Conservation (phyloP, 2,888 invertebrate species). For the Ceriagrion tenellum region DNA sequence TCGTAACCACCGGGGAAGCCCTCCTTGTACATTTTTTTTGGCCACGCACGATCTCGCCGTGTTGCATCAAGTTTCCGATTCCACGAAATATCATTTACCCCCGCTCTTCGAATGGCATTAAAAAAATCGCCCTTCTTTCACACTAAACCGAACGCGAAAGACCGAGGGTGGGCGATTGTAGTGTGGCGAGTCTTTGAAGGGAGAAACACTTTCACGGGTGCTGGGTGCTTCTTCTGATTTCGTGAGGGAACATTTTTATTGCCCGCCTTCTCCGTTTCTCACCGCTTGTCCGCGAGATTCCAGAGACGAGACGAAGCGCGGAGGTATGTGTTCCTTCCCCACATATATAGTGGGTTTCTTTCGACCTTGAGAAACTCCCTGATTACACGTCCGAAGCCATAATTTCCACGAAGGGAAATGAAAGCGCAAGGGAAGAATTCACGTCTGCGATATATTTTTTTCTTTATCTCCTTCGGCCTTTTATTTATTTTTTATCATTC, state of each 20-base stretch:
- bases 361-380: conserved; percentile 5
- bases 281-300: not conserved
- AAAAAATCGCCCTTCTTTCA: not conserved
- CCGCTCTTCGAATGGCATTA: not conserved
- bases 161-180: not conserved
- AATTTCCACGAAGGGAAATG: not conserved
- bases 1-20: not conserved
- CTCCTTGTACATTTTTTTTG: not conserved
- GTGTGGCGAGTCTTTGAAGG: not conserved
- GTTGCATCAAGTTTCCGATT: not conserved
- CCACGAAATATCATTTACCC: conserved; percentile 21
- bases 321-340: not conserved
- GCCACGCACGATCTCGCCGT: not conserved
- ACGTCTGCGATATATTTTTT: not conserved
- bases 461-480: not conserved
- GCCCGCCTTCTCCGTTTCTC: not conserved
- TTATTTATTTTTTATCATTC: not conserved
- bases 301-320: not conserved
- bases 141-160: not conserved
- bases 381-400: conserved; percentile 32
- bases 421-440: not conserved
- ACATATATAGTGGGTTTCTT: not conserved
- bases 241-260: not conserved
- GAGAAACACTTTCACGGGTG: not conserved
- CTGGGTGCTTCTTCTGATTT: not conserved